Percentiles rank a stretch among this genome's conserved stretches.
phyloP scores from a whole-genome alignment of 2,113 vertebrate genomes.

The Atherinomorus stipes region DNA sequence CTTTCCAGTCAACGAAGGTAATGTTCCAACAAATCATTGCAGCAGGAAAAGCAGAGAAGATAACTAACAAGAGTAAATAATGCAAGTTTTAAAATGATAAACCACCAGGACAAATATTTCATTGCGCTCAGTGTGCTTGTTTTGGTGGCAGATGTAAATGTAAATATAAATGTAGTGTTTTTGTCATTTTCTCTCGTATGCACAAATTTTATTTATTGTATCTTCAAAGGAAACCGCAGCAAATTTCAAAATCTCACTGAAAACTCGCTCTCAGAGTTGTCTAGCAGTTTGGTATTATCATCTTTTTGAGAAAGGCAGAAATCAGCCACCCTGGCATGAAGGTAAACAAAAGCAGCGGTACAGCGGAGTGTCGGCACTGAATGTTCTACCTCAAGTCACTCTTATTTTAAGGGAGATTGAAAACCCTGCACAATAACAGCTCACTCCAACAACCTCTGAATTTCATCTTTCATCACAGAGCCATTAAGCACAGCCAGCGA shows the following conservation, averaged over 20 bases:
- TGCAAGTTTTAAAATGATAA: no score
- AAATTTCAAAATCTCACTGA: background rate
- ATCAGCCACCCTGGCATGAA: background rate
- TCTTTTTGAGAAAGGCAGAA: background rate
- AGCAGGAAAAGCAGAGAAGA: background rate
- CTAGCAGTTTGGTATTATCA: background rate
- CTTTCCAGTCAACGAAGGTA: background rate
- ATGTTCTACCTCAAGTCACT: conserved; percentile 9
- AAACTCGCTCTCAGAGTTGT: background rate
- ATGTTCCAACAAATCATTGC: no score
- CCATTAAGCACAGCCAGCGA: conserved; percentile 23
- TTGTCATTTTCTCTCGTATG: no score
- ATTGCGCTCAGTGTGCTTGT: background rate
- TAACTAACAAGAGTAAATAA: no score
- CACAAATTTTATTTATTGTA: background rate
- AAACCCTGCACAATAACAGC: conserved; percentile 10
- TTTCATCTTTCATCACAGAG: conserved; percentile 16
- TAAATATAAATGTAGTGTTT: no score
- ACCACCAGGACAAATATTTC: background rate
- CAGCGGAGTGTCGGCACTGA: background rate
- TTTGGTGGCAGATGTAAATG: no score
- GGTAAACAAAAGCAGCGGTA: background rate
- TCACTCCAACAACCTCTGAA: conserved; percentile 27
- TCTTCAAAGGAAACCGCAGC: background rate
- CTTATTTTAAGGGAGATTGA: conserved; percentile 24